phyloP scores from a whole-genome alignment of 2,888 invertebrate species.

The Steinernema carpocapsae region DNA sequence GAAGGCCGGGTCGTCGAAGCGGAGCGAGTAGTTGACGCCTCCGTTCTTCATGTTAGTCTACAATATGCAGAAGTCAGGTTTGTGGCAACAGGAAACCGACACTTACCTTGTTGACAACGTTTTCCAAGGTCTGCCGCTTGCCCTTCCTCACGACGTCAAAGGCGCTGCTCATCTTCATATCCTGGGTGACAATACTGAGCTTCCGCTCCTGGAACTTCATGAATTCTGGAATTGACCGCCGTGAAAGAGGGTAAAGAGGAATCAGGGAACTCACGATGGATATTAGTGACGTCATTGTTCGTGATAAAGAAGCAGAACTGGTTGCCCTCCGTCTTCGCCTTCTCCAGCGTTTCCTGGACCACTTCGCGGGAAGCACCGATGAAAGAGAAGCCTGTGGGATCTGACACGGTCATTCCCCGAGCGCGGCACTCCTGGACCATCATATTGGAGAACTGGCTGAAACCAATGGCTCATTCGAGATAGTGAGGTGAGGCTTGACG shows the following conservation, averaged over 20 bases:
- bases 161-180: slow-evolving; percentile 44
- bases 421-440: slow-evolving; percentile 36
- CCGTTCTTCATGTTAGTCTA: slow-evolving; percentile 53
- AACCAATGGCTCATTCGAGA: not conserved
- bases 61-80: not conserved
- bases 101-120: slow-evolving; percentile 46
- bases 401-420: slow-evolving; percentile 34
- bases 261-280: slow-evolving; percentile 44
- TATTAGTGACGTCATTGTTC: slow-evolving; percentile 32
- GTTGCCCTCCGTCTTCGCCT: slow-evolving; percentile 36
- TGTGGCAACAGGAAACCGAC: not conserved
- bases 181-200: slow-evolving; percentile 45
- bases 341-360: slow-evolving; percentile 27
- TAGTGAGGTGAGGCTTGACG: not conserved
- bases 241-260: not conserved
- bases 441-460: slow-evolving; percentile 32
- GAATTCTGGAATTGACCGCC: slow-evolving; percentile 34
- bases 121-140: slow-evolving; percentile 48
- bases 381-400: not conserved
- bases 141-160: slow-evolving; percentile 25
- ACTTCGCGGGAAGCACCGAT: not conserved
- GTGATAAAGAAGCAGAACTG: slow-evolving; percentile 44
- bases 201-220: slow-evolving; percentile 40
- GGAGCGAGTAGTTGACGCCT: slow-evolving; percentile 53
- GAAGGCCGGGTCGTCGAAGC: not conserved